Base-by-base conservation (phyloP, 1,140 invertebrate species). In the Cataglyphis hispanica region DNA sequence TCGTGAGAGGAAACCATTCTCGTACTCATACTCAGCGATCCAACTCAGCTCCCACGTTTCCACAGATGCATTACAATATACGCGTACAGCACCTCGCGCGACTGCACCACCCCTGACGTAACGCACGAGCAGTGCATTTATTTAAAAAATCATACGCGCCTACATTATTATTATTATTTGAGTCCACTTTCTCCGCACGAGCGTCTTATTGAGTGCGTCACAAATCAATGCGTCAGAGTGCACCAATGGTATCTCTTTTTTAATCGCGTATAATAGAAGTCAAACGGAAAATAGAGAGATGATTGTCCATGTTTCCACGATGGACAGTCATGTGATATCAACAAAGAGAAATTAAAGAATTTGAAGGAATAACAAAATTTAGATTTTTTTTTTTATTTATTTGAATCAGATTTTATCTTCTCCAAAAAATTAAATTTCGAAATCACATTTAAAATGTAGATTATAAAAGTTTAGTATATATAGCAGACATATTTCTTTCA, bases 11-110 rank as follows among this genome's bases (percentile, higher is more conserved):
- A 80, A 78, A 64, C 63, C 63, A 63, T 40, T 78, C 63, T 25
- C 46, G 77, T 27, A 60, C 84, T 86, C 40, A 31, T 63, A 63
- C 74, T 37, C 63, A 50, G 34, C 60, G 46, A 40, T 46, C 61
- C 64, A 50, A 50, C 46, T 61, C 76, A 40, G 85, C 76, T 86
- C 85, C 76, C 75, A 67, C 87, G 78, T 66, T 50, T 53, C 58
- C 85, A 56, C 76, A 34, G 46, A 56, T 83, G 78, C 25, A 53
- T 86, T 75, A 76, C 53, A 50, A 64, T 84, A 34, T n/a, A 40
- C 37, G 70, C 31, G 76, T 43, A 43, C 2, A 31, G 31, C 31
- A 31, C 2, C 31, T 31, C 31, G 31, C 31, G 76, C 63, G 63
- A 67, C 69, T 56, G 43, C n/a, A n/a, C 84, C 84, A 80, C 61